phyloP scores from a whole-genome alignment of 2,797 vertebrate genomes.

The Onychomys arenicola region DNA sequence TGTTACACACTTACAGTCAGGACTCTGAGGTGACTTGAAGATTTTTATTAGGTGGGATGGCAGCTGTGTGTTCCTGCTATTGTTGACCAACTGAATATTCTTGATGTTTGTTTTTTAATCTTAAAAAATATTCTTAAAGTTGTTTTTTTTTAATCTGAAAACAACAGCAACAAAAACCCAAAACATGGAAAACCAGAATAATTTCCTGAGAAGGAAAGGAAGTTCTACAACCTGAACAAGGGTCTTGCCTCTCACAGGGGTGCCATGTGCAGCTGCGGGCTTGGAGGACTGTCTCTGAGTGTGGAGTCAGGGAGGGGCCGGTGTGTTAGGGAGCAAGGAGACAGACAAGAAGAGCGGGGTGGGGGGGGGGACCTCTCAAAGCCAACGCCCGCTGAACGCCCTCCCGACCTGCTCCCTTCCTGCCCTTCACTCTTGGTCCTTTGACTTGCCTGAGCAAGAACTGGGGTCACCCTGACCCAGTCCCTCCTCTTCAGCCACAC shows the following conservation, averaged over 20 bases:
- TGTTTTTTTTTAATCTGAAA: too few species aligned
- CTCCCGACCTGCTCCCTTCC: not conserved
- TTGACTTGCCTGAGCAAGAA: not conserved
- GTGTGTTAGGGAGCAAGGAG: not conserved
- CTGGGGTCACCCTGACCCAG: not conserved
- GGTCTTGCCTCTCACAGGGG: not conserved
- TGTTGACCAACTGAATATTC: conserved; percentile 16
- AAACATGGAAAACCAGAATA: not conserved
- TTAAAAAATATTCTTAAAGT: not conserved
- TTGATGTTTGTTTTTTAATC: not conserved
- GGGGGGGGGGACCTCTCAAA: not conserved
- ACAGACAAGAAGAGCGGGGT: not conserved
- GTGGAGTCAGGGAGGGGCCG: not conserved
- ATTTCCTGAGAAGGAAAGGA: not conserved
- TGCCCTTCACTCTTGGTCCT: not conserved
- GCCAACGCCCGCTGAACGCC: accelerated
- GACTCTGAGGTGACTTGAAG: too few species aligned
- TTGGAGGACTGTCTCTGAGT: not conserved
- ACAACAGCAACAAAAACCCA: too few species aligned
- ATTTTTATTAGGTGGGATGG: too few species aligned
- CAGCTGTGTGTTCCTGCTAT: too few species aligned
- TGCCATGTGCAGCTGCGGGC: accelerated
- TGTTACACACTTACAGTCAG: too few species aligned
- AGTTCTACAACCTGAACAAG: not conserved
- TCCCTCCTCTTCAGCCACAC: not conserved